phyloP scores from a whole-genome alignment of 1,140 invertebrate genomes.

The Mamestra configurata region DNA sequence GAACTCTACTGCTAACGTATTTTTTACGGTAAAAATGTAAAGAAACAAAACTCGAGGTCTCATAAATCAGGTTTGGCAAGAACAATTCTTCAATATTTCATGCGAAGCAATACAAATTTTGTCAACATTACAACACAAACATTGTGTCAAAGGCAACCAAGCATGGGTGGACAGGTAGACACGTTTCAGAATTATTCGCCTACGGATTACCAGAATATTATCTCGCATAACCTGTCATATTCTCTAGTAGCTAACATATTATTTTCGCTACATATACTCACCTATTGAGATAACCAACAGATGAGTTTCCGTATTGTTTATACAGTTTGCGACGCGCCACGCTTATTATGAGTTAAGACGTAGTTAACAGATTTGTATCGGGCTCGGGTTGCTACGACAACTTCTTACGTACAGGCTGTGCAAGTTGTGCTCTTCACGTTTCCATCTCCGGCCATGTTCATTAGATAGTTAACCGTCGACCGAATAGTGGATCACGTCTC shows the following conservation, averaged over 20 bases:
- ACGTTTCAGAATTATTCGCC: slow-evolving; percentile 38
- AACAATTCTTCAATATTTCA: slow-evolving; percentile 7
- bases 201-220: slow-evolving; percentile 38
- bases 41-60: neutral
- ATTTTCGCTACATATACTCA: slow-evolving; percentile 5
- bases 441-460: slow-evolving; percentile 71
- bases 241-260: slow-evolving; percentile 19
- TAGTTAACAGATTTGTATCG: slow-evolving; percentile 73
- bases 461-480: slow-evolving; percentile 74
- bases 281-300: slow-evolving; percentile 28
- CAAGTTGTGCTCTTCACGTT: slow-evolving; percentile 64
- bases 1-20: neutral
- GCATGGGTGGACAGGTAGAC: slow-evolving; percentile 16
- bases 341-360: slow-evolving; percentile 67
- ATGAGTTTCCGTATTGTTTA: slow-evolving; percentile 64
- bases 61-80: neutral
- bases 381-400: slow-evolving; percentile 60
- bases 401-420: slow-evolving; percentile 57
- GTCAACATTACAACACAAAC: slow-evolving; percentile 26
- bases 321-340: slow-evolving; percentile 68
- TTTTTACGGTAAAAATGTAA: neutral
- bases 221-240: slow-evolving; percentile 29
- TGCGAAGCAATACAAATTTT: slow-evolving; percentile 2
- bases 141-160: slow-evolving; percentile 23
- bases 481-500: slow-evolving; percentile 76